These are phyloP conservation scores for Lycocerus yunnanus DNA, from an alignment of 2,888 invertebrate genomes.

Conservation along the genomic window DNA sequence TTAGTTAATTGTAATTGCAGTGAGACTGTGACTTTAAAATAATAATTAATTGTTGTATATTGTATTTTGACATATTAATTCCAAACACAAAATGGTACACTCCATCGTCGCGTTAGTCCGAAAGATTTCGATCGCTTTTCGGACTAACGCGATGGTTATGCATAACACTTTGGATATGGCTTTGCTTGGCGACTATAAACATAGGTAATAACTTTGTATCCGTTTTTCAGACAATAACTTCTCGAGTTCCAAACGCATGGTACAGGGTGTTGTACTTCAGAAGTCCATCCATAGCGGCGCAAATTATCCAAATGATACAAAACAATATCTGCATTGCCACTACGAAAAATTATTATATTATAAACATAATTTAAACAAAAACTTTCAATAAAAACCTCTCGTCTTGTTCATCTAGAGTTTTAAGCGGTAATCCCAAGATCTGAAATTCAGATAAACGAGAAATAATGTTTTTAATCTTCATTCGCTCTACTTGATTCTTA, in stretches of 20 bases:
- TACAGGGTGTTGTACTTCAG: background rate
- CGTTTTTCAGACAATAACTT: background rate
- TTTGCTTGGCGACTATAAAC: no score
- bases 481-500: background rate
- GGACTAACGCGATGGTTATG: no score
- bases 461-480: no score
- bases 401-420: slow-evolving; percentile 45
- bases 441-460: slow-evolving; percentile 41
- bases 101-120: no score
- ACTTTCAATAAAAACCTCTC: background rate
- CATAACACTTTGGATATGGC: no score
- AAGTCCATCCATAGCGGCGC: slow-evolving; percentile 60
- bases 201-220: background rate
- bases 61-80: no score
- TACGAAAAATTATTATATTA: slow-evolving; percentile 32
- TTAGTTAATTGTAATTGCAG: no score
- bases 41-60: no score
- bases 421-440: slow-evolving; percentile 84
- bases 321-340: slow-evolving; percentile 82
- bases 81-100: no score
- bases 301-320: slow-evolving; percentile 75
- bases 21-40: no score
- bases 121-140: no score
- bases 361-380: background rate
- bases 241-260: background rate